phyloP scores from a whole-genome alignment of 2,797 vertebrate species.

The Passerculus sandwichensis region DNA sequence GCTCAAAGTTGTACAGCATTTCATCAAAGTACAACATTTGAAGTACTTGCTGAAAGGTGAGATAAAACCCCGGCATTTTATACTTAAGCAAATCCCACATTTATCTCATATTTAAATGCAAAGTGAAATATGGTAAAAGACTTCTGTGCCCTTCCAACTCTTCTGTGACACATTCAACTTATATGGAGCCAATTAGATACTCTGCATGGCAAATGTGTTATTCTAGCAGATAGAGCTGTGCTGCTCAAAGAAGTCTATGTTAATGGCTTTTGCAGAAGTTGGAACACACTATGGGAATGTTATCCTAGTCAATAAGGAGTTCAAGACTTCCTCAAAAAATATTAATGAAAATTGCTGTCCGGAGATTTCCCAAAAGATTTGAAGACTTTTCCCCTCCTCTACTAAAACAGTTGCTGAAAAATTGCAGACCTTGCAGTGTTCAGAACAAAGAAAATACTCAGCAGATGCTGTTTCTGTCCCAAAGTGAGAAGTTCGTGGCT shows the following conservation, averaged over 20 bases:
- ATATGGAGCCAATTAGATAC: background rate
- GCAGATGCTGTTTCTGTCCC: slow-evolving; percentile 47
- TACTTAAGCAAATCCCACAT: background rate
- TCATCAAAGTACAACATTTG: background rate
- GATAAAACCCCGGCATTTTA: background rate
- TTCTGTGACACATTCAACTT: background rate
- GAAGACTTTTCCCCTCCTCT: slow-evolving; percentile 35
- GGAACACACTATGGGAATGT: slow-evolving; percentile 71
- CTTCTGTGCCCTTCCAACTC: background rate
- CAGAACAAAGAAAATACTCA: slow-evolving; percentile 31
- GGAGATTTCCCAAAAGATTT: slow-evolving; percentile 71
- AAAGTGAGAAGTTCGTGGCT: background rate
- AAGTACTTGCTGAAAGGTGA: background rate
- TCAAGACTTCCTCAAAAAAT: slow-evolving; percentile 65
- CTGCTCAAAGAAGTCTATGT: background rate
- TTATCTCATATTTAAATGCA: background rate
- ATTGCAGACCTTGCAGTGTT: slow-evolving; percentile 43
- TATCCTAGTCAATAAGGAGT: slow-evolving; percentile 29
- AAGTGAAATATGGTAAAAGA: background rate
- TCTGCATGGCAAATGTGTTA: background rate
- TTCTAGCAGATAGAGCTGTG: background rate
- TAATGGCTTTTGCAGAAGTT: slow-evolving; percentile 69
- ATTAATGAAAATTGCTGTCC: slow-evolving; percentile 67
- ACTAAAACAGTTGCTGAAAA: slow-evolving; percentile 54
- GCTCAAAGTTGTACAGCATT: background rate